phyloP scores from a whole-genome alignment of 2,113 vertebrate species.

The Hydrolagus affinis region DNA sequence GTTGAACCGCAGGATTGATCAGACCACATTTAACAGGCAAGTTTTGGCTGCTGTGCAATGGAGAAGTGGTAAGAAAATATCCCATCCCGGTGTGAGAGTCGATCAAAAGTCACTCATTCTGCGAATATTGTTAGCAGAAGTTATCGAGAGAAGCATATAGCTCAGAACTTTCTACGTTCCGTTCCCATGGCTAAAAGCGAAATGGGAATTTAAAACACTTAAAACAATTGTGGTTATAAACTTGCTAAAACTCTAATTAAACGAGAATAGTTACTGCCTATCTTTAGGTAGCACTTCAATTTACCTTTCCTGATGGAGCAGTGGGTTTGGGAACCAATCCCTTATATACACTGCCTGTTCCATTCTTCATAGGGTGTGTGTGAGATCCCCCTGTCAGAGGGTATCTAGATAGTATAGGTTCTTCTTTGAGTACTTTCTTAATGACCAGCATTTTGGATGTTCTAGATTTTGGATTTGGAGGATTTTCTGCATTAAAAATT shows the following conservation, averaged over 20 bases:
- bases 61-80: background rate
- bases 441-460: conserved; percentile 64
- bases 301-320: conserved; percentile 57
- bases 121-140: too few relatives aligned
- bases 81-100: too few relatives aligned
- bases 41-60: too few relatives aligned
- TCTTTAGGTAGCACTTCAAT: conserved; percentile 17
- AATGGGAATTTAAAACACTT: background rate
- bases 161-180: background rate
- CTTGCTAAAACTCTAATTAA: background rate
- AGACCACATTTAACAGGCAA: too few relatives aligned
- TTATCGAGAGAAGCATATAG: background rate
- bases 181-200: background rate
- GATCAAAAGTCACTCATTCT: too few relatives aligned
- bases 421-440: conserved; percentile 63
- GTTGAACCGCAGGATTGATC: too few relatives aligned
- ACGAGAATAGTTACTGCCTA: background rate
- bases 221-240: background rate
- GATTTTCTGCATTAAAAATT: conserved; percentile 52
- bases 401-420: conserved; percentile 55
- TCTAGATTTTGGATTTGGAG: conserved; percentile 63
- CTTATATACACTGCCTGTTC: conserved; percentile 55
- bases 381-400: conserved; percentile 48
- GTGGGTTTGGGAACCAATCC: conserved; percentile 56
- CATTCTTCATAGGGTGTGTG: conserved; percentile 51